Base-by-base conservation (phyloP, 53 echinoderm and acorn worm genomes). In the Actinopyga echinites region DNA sequence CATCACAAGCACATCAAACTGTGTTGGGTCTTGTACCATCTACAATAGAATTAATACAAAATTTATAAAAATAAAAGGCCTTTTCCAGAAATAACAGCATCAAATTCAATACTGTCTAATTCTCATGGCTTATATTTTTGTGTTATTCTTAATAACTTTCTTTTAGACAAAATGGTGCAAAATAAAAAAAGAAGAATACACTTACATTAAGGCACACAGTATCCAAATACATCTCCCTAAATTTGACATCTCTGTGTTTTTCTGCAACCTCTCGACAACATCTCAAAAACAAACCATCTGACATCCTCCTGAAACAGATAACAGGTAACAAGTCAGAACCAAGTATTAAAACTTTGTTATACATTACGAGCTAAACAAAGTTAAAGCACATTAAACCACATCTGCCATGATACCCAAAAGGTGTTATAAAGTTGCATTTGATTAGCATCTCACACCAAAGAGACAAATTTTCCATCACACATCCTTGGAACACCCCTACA, bases 121-220 rank as follows among this genome's bases (percentile, higher is more conserved):
- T 55, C 56, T 13, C 20, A 55, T 13, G 20, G 20, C 56, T 20
- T 55, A 20, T 20, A 55, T 13, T 20, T 20, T 20, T 55, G 12
- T 55, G 11, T 13, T 13, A 20, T 20, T 13, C 12, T 11, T 13
- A 12, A 12, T 55, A 55, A 20, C 56, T 55, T 20, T 55, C 12
- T 55, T 11, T 20, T 13, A 65, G 22, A 15, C 22, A 65, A 10
- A 13, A 20, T 13, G 20, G 56, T 13, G 20, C 12, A 55, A 55
- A 28, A 8, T 15, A 20, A 8, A n/a, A n/a, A n/a, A n/a, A n/a
- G n/a, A n/a, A n/a, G n/a, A n/a, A n/a, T n/a, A n/a, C n/a, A 85
- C 97, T 97, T 83, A 94, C 97, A 94, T 97, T 97, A 30, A 97
- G 92, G 78, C 97, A 97, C 31, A 97, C 97, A 42, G 97, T 97